Evolutionary conservation across 2,797 vertebrate genomes (phyloP).

Genomic region (Lepilemur septentrionalis): DNA sequence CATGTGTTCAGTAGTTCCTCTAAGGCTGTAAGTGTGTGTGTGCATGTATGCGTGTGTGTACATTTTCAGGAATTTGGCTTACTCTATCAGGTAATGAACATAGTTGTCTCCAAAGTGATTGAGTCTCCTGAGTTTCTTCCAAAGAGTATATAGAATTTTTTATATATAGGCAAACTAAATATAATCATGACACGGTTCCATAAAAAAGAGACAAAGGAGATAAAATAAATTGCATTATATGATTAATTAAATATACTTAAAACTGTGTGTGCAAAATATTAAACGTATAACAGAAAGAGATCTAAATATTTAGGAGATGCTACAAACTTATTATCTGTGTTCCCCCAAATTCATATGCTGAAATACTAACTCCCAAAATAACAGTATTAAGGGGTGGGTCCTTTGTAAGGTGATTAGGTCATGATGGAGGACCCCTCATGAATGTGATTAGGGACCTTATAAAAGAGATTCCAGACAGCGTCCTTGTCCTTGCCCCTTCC

Average conservation of each 20-base stretch:
- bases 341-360: not conserved
- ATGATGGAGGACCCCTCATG: not conserved
- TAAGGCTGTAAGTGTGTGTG: not conserved
- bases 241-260: not conserved
- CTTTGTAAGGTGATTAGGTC: not conserved
- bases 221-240: not conserved
- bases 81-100: not conserved
- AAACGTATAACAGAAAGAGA: not conserved
- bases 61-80: not conserved
- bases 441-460: not conserved
- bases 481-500: not conserved
- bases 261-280: not conserved
- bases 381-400: too few species aligned
- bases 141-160: not conserved
- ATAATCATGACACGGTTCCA: not conserved
- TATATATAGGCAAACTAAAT: not conserved
- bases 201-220: not conserved
- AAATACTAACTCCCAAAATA: not conserved
- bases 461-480: not conserved
- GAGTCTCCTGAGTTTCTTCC: not conserved
- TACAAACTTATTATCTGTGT: not conserved
- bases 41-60: not conserved
- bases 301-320: not conserved
- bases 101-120: not conserved
- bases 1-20: not conserved